A percentile compares a stretch with the other conserved stretches of the same genome.
phyloP scores from a whole-genome alignment of 1,140 invertebrate genomes.

The Mactra quadrangularis region DNA sequence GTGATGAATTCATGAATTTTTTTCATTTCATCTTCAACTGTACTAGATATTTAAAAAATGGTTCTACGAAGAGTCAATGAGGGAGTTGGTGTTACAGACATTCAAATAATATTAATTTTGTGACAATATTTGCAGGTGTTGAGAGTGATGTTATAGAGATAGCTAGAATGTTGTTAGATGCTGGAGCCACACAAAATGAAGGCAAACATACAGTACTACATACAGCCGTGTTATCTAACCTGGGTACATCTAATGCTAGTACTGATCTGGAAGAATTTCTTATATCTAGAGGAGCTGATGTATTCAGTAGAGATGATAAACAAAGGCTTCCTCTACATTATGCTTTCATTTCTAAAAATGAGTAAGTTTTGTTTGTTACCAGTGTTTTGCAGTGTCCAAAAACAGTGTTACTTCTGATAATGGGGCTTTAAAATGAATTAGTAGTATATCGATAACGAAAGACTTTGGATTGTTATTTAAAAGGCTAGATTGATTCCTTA shows the following conservation, averaged over 20 bases:
- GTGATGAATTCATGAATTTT: too few species aligned
- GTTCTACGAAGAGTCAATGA: too few species aligned
- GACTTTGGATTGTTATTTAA: too few species aligned
- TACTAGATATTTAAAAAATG: too few species aligned
- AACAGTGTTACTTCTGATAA: too few species aligned
- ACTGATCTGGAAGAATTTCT: constrained; percentile 80
- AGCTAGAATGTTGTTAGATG: constrained; percentile 70
- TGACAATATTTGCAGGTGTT: constrained; percentile 64
- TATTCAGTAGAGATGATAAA: constrained; percentile 72
- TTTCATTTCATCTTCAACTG: too few species aligned
- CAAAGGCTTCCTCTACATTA: constrained; percentile 83
- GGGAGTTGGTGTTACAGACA: too few species aligned
- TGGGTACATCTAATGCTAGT: constrained; percentile 79
- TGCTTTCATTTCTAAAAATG: constrained; percentile 82
- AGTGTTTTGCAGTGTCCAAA: too few species aligned
- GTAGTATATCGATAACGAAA: too few species aligned
- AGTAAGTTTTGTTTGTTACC: constrained; percentile 63
- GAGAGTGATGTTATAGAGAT: constrained; percentile 71
- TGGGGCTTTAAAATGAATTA: too few species aligned
- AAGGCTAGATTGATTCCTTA: too few species aligned
- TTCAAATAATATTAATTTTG: too few species aligned
- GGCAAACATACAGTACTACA: constrained; percentile 76
- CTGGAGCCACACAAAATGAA: constrained; percentile 73
- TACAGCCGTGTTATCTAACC: constrained; percentile 80
- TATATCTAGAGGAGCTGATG: constrained; percentile 71